Evolutionary conservation across 2,888 invertebrate genomes (phyloP), one percentile per base, ranked within the genome.

Genomic region (Ectobius pallidus): DNA sequence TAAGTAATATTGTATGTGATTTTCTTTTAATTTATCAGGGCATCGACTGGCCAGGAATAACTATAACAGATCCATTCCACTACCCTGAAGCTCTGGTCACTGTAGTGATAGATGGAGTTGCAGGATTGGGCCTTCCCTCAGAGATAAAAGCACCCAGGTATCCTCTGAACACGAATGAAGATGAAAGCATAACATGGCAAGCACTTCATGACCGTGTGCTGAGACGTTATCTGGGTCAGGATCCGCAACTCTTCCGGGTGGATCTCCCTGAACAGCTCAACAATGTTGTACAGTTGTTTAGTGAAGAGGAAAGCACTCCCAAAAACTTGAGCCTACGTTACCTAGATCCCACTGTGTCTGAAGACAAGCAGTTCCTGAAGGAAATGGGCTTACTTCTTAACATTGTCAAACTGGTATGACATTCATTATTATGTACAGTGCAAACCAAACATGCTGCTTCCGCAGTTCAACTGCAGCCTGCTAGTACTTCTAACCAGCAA

Each of bases 11-110:
- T n/a, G n/a, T n/a, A n/a, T n/a, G n/a, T n/a, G n/a, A n/a, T n/a
- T n/a, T n/a, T n/a, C n/a, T n/a, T n/a, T n/a, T n/a, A n/a, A n/a
- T n/a, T n/a, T n/a, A n/a, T 3, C 79, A 90, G 87, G 87, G 87
- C 78, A 86, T 88, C 16, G 85, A 88, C 77, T 94, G 93, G 92
- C 83, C 85, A 77, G 92, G 92, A 16, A 81, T 94, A 76, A 86
- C 84, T 71, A 86, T 94, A 49, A 83, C 81, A 4, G 87, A 92
- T 83, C 93, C 93, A 0, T 94, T 94, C 78, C 84, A 87, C 74
- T 86, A 91, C 63, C 90, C 93, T n/a, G 89, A 92, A 81, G 90
- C 89, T 42, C 86, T 90, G 1, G 89, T 93, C 18, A 88, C 87
- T 46, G 84, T 94, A 14, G 87, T 88, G 63, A 85, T 94, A 62